Evolutionary conservation across 2,888 invertebrate genomes (phyloP), one percentile per base, ranked within the genome.

Genomic region (Nysson spinosus): DNA sequence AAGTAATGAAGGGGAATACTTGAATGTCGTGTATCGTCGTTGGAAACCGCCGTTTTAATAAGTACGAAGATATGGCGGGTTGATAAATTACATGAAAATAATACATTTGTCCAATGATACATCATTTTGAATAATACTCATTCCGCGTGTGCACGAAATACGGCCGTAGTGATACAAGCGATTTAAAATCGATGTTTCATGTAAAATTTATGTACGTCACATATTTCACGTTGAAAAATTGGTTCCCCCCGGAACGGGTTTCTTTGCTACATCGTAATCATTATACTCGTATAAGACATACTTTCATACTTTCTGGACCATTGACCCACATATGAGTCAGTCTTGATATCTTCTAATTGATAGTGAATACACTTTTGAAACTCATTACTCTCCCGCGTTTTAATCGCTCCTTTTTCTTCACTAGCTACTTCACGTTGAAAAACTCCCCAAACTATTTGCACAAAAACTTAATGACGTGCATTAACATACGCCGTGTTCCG

Each of bases 291-390:
- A 40, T 50, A 40, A 62, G 40, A 44, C 60, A 58, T 51, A 63
- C 58, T 62, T 62, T 62, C 62, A 62, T 62, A 57, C 58, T 60
- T 40, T 50, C 34, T 51, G 60, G 46, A 46, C 51, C 46, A 51
- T 60, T 63, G 60, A 60, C 63, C 63, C 19, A 63, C 60, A 58
- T 63, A 46, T 26, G 34, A 60, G 63, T 63, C n/a, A n/a, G n/a
- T 60, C 22, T 51, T 60, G 51, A 63, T 63, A 46, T 46, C 35
- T 35, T 34, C 39, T 51, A 60, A 58, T 58, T 60, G 46, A 42
- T 35, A 19, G 26, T 26, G 49, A 35, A 56, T 42, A 43, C 49
- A 12, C 34, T 22, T 57, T 43, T 22, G 24, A 43, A 43, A 14
- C 34, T 34, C 14, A 14, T 34, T 34, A 34, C 14, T 34, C 16